phyloP scores from a whole-genome alignment of 2,113 vertebrate genomes.

The Sinocyclocheilus grahami region DNA sequence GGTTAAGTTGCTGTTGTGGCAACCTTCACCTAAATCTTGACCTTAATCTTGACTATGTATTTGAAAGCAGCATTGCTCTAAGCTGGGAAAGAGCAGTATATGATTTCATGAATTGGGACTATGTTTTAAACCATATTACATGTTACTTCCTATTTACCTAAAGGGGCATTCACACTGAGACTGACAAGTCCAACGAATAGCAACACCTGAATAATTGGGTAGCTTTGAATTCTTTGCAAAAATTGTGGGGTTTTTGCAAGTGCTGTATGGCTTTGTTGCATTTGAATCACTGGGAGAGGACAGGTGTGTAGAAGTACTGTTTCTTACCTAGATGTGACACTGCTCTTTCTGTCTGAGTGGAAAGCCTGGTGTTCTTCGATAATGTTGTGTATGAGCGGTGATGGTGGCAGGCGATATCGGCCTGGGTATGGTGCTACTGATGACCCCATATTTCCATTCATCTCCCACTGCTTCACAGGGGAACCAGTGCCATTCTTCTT shows the following conservation, averaged over 20 bases:
- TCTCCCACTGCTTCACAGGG: slow-evolving; percentile 70
- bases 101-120: not conserved
- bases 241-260: not conserved
- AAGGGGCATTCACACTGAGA: not conserved
- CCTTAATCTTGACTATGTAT: not conserved
- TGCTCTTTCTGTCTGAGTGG: slow-evolving; percentile 62
- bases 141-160: not conserved
- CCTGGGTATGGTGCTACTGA: slow-evolving; percentile 61
- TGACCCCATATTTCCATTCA: slow-evolving; percentile 61
- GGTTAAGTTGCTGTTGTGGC: slow-evolving; percentile 35
- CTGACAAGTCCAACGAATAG: not conserved
- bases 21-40: not conserved
- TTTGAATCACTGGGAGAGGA: not conserved
- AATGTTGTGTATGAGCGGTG: slow-evolving; percentile 73
- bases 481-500: slow-evolving; percentile 76
- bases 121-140: slow-evolving; percentile 13
- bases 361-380: slow-evolving; percentile 78
- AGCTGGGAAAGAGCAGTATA: not conserved
- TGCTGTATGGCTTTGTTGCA: too few species aligned
- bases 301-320: not conserved
- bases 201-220: not conserved
- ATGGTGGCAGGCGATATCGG: slow-evolving; percentile 67
- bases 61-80: not conserved
- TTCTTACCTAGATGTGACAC: slow-evolving; percentile 78
- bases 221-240: not conserved